Conservation (phyloP, 2,888 invertebrate genomes). For the Sussaba pulchella region DNA sequence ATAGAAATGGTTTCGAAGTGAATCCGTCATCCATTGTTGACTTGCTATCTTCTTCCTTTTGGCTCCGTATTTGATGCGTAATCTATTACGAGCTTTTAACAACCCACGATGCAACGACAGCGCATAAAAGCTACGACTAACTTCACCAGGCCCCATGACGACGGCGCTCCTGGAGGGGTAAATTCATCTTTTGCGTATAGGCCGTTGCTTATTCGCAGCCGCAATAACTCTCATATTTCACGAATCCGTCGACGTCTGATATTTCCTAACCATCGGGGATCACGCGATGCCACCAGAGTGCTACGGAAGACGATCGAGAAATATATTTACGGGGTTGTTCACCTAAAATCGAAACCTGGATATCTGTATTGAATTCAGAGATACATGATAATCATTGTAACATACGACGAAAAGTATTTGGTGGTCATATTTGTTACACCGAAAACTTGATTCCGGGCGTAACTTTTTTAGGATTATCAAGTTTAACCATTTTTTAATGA, state of each 20-base stretch:
- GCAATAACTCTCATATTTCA: conserved; percentile 81
- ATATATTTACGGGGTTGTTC: too few relatives aligned
- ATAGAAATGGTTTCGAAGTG: conserved; percentile 61
- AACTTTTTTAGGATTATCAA: too few relatives aligned
- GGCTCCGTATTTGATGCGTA: conserved; percentile 81
- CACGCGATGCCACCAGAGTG: neutral
- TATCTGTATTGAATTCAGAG: too few relatives aligned
- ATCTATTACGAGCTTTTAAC: conserved; percentile 83
- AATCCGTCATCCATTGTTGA: conserved; percentile 80
- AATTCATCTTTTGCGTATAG: conserved; percentile 79
- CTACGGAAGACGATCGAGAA: neutral
- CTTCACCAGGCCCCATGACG: conserved; percentile 6
- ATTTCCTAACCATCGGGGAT: conserved; percentile 72
- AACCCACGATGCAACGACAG: conserved; percentile 76
- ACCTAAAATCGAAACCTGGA: too few relatives aligned
- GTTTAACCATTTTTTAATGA: too few relatives aligned
- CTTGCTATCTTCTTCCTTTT: conserved; percentile 79
- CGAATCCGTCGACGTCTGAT: conserved; percentile 81
- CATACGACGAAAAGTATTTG: too few relatives aligned
- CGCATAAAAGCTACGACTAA: conserved; percentile 48
- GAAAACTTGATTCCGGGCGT: too few relatives aligned
- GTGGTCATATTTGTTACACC: too few relatives aligned
- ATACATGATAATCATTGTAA: too few relatives aligned
- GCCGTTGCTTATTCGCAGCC: conserved; percentile 51
- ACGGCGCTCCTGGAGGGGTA: conserved; percentile 68